A percentile compares a stretch with the other conserved stretches of the same genome.
phyloP scores from a whole-genome alignment of 1,140 invertebrate species.

The Bombus difficillimus region DNA sequence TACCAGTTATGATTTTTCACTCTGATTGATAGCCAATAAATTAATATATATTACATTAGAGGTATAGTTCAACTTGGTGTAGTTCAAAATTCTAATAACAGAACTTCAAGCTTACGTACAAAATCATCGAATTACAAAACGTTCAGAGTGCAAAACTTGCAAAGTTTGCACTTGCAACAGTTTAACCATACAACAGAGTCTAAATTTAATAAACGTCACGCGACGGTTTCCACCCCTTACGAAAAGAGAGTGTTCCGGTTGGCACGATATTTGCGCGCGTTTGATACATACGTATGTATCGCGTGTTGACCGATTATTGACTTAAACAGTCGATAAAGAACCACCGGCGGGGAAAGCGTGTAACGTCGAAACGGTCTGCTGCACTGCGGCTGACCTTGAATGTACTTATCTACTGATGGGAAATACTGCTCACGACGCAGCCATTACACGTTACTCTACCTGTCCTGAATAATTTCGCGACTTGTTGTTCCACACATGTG shows the following conservation, averaged over 20 bases:
- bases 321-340: slow-evolving; percentile 46
- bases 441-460: slow-evolving; percentile 57
- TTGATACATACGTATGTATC: not conserved
- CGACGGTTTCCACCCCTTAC: not conserved
- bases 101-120: no score
- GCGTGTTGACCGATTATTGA: slow-evolving; percentile 31
- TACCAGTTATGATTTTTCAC: no score
- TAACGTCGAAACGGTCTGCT: slow-evolving; percentile 53
- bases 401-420: slow-evolving; percentile 65
- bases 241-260: not conserved
- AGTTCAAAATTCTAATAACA: no score
- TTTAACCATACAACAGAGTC: no score
- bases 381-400: slow-evolving; percentile 63
- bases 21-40: no score
- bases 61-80: no score
- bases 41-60: no score
- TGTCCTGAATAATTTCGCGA: slow-evolving; percentile 68
- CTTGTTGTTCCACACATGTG: slow-evolving; percentile 37
- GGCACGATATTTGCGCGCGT: not conserved
- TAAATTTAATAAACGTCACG: not conserved
- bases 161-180: no score
- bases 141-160: no score
- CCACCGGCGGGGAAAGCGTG: slow-evolving; percentile 28
- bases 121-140: no score
- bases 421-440: slow-evolving; percentile 59